phyloP scores from a whole-genome alignment of 2,113 vertebrate genomes.

The Litocranius walleri region DNA sequence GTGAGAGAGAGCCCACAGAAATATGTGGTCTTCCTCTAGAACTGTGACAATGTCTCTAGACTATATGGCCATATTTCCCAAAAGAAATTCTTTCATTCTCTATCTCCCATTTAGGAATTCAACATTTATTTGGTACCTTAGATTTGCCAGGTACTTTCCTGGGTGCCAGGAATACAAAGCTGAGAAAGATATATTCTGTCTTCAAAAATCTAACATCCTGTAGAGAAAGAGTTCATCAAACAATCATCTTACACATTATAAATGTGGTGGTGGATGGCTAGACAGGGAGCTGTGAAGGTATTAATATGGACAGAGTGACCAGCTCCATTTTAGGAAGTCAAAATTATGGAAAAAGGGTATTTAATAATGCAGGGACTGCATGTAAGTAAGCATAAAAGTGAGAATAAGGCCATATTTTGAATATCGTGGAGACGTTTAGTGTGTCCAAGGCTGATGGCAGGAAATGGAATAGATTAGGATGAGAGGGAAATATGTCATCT shows the following conservation, averaged over 20 bases:
- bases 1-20: not conserved
- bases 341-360: not conserved
- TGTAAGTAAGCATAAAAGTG: not conserved
- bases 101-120: not conserved
- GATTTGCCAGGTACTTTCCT: not conserved
- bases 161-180: not conserved
- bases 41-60: not conserved
- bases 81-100: not conserved
- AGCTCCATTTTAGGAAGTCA: not conserved
- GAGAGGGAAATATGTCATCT: not conserved
- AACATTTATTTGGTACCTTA: not conserved
- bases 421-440: not conserved
- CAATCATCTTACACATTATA: not conserved
- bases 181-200: not conserved
- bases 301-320: not conserved
- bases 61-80: not conserved
- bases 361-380: not conserved
- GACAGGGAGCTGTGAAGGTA: not conserved
- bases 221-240: not conserved
- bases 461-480: not conserved
- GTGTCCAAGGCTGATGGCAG: not conserved
- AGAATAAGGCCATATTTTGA: not conserved
- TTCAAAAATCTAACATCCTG: not conserved
- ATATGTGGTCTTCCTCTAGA: not conserved
- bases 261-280: not conserved